These are phyloP conservation scores for Gymnosoma rotundatum DNA, from an alignment of 2,888 invertebrate species.

Conservation along the genomic window DNA sequence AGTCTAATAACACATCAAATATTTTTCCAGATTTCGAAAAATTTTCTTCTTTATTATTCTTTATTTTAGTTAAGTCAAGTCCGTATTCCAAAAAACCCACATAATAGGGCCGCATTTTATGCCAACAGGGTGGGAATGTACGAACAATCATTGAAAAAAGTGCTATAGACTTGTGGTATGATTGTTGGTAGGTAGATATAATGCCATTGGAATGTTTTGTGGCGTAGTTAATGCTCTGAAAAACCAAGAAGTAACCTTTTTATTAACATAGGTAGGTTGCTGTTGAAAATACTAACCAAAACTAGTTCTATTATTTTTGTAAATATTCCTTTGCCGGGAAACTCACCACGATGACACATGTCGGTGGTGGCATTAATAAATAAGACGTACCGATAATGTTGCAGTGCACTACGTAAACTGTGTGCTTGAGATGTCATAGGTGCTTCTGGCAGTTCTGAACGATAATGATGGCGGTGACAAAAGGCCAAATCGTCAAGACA, in stretches of 20 bases:
- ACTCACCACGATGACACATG: constrained; percentile 78
- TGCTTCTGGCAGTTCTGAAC: constrained; percentile 75
- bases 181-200: constrained; percentile 63
- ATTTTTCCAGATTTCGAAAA: constrained; percentile 72
- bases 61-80: constrained; percentile 71
- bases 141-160: constrained; percentile 76
- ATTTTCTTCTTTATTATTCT: constrained; percentile 62
- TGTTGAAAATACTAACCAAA: constrained; percentile 74
- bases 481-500: constrained; percentile 77
- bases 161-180: constrained; percentile 74
- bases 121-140: constrained; percentile 81
- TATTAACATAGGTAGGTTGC: neutral
- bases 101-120: constrained; percentile 77
- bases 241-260: neutral
- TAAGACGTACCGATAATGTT: constrained; percentile 76
- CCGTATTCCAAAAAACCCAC: constrained; percentile 74
- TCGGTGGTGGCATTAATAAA: constrained; percentile 76
- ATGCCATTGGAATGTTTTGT: constrained; percentile 53
- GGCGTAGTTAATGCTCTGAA: constrained; percentile 73
- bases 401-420: constrained; percentile 74
- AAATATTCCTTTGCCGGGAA: constrained; percentile 78
- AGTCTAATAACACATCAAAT: constrained; percentile 72
- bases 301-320: constrained; percentile 78
- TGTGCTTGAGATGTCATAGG: constrained; percentile 74
- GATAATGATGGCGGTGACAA: constrained; percentile 78